Conservation (phyloP, 1,140 invertebrate genomes). For the Dinothrombium tinctorium region DNA sequence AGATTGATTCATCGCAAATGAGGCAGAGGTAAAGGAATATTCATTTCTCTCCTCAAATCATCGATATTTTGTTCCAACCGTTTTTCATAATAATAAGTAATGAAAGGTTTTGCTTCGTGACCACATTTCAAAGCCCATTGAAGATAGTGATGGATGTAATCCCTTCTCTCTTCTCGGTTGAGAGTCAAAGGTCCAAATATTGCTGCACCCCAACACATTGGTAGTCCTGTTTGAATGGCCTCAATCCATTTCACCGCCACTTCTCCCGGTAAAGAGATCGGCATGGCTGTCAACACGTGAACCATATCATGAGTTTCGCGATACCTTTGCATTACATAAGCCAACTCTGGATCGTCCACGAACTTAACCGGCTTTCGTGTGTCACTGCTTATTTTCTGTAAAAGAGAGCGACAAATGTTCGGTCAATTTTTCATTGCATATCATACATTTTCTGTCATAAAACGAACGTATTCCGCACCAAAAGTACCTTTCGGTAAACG, state of each 20-base stretch:
- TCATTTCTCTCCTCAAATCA: constrained; percentile 39
- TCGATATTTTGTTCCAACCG: constrained; percentile 65
- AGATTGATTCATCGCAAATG: too few species aligned
- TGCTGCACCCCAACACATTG: constrained; percentile 67
- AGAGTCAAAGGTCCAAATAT: constrained; percentile 60
- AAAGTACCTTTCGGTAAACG: constrained; percentile 49
- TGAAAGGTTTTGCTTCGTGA: constrained; percentile 40
- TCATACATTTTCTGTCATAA: constrained; percentile 52
- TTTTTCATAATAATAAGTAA: constrained; percentile 75
- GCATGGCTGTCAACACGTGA: constrained; percentile 71
- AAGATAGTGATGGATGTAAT: constrained; percentile 51
- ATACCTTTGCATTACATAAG: constrained; percentile 90
- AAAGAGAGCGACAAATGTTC: not conserved
- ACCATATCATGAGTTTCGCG: constrained; percentile 86
- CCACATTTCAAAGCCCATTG: constrained; percentile 71
- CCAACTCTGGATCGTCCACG: constrained; percentile 63
- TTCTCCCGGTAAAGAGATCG: constrained; percentile 76
- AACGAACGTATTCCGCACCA: constrained; percentile 56
- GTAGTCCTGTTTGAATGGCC: constrained; percentile 62
- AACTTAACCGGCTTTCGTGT: constrained; percentile 64
- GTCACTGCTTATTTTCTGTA: constrained; percentile 72
- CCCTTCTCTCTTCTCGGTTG: constrained; percentile 49
- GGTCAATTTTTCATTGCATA: too few species aligned
- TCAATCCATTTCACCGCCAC: constrained; percentile 85
- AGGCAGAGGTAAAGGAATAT: constrained; percentile 15